phyloP scores from a whole-genome alignment of 2,888 invertebrate species.

The Tryphoninae sp. region DNA sequence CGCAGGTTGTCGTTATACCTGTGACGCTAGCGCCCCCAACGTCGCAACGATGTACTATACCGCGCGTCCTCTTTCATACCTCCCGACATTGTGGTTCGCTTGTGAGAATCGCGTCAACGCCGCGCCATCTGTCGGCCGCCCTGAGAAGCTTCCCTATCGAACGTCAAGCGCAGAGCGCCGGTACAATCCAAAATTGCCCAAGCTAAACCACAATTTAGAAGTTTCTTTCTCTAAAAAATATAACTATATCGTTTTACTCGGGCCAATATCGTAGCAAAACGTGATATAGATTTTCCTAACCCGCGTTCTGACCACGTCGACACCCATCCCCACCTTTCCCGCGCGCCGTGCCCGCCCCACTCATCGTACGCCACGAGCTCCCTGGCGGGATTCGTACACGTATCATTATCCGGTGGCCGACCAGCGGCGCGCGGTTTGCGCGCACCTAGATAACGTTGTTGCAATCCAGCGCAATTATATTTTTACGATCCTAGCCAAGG shows the following conservation, averaged over 20 bases:
- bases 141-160: neutral
- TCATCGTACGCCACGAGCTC: conserved; percentile 65
- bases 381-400: conserved; percentile 74
- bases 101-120: too few species aligned
- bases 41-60: too few species aligned
- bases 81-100: too few species aligned
- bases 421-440: conserved; percentile 62
- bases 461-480: conserved; percentile 78
- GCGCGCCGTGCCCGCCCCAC: conserved; percentile 50
- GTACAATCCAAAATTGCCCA: conserved; percentile 22
- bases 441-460: conserved; percentile 77
- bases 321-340: conserved; percentile 60
- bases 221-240: neutral
- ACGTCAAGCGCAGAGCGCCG: neutral
- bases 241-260: neutral
- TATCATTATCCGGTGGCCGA: conserved; percentile 76
- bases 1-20: too few species aligned
- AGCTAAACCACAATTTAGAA: conserved; percentile 19
- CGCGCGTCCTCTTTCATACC: too few species aligned
- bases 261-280: neutral
- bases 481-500: conserved; percentile 77
- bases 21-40: too few species aligned
- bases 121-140: too few species aligned
- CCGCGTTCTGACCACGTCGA: conserved; percentile 13
- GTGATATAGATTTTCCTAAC: neutral